Conservation (phyloP, 2,797 vertebrate species). For the Ptychadena robeensis region DNA sequence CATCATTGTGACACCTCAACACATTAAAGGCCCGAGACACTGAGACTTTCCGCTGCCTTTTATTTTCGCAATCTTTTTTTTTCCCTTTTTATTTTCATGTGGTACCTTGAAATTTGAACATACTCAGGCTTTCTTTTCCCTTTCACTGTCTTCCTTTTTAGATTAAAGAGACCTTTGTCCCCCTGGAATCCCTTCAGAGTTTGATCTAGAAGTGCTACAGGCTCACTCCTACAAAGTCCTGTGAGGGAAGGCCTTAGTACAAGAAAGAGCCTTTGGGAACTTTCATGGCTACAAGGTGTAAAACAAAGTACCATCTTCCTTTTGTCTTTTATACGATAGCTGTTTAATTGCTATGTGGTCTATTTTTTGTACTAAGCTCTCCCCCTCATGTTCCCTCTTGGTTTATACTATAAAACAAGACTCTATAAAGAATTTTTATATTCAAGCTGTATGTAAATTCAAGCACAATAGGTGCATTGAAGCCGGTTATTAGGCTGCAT, state of each 20-base stretch:
- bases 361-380: constrained; percentile 54
- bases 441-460: constrained; percentile 39
- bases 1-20: constrained; percentile 31
- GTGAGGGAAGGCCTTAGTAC: constrained; percentile 47
- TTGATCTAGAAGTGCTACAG: constrained; percentile 58
- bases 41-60: constrained; percentile 25
- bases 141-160: constrained; percentile 44
- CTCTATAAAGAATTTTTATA: constrained; percentile 16
- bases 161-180: constrained; percentile 55
- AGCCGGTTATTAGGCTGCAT: background rate
- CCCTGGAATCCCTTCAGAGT: constrained; percentile 51
- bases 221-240: constrained; percentile 43
- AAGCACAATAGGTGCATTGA: constrained; percentile 9
- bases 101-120: constrained; percentile 49
- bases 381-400: constrained; percentile 50
- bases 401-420: constrained; percentile 39
- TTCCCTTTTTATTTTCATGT: constrained; percentile 28
- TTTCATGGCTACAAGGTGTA: constrained; percentile 58
- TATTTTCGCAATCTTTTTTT: constrained; percentile 38
- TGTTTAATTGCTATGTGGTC: constrained; percentile 58
- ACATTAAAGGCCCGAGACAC: constrained; percentile 23
- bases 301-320: constrained; percentile 49
- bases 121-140: constrained; percentile 35
- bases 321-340: constrained; percentile 55
- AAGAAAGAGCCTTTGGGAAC: constrained; percentile 49